A percentile compares a stretch with the other conserved stretches of the same genome.
phyloP scores from a whole-genome alignment of 2,797 vertebrate species.

The Hippopotamyrus pictus region DNA sequence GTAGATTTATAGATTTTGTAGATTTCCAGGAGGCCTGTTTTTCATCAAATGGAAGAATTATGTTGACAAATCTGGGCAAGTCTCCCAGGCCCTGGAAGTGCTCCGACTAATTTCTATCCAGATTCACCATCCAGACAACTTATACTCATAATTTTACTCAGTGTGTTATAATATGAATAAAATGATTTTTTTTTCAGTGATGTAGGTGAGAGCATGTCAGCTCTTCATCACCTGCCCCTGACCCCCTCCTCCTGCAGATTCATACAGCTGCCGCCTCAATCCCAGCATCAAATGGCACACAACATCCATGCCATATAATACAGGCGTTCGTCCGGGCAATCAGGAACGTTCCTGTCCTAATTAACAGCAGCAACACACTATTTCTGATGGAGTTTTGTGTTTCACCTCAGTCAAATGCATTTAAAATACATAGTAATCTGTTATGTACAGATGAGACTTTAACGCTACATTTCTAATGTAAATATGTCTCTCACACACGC shows the following conservation, averaged over 20 bases:
- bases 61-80: background rate
- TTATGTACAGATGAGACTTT: background rate
- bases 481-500: background rate
- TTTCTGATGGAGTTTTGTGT: background rate
- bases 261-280: background rate
- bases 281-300: background rate
- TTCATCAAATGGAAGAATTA: background rate
- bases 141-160: background rate
- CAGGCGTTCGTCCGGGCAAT: background rate
- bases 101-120: background rate
- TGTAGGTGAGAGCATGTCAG: background rate
- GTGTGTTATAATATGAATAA: background rate
- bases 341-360: background rate
- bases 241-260: background rate
- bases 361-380: background rate
- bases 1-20: background rate
- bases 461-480: background rate
- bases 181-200: background rate
- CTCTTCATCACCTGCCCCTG: background rate
- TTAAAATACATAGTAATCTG: background rate
- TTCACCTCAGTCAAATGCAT: background rate
- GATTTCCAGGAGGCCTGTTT: background rate
- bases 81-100: background rate
- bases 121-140: background rate
- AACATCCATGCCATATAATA: background rate